Evolutionary conservation across 2,888 invertebrate genomes (phyloP), one percentile per base, ranked within the genome.

Genomic region (Lamproptera curius): DNA sequence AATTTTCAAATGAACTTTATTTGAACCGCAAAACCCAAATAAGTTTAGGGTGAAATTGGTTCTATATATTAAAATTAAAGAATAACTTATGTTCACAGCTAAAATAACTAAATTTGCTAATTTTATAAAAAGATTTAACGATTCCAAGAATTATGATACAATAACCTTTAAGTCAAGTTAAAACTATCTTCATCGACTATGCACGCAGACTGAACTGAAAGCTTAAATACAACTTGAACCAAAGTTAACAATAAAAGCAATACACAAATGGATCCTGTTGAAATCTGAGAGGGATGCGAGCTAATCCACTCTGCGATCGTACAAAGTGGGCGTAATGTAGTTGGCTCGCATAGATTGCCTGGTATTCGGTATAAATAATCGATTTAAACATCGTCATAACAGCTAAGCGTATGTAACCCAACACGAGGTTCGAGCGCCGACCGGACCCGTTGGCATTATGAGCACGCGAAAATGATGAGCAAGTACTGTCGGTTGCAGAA

Each of bases 291-390:
- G 65, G 73, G 70, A 69, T 71, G 68, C 59, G 63, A 61, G 56
- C 56, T 57, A 65, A 65, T 64, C 62, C 56, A 58, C 48, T 52
- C 42, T 45, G 46, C 58, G 59, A 53, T 47, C 55, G 48, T 46
- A 38, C 17, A 26, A 10, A 38, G 81, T 78, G 73, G 79, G 79
- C 72, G 82, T 78, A 79, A 79, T 75, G 67, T 68, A 63, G 72
- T 69, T 68, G 62, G 62, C 60, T 55, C 39, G 59, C 63, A 64
- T 69, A 67, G 65, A 70, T 70, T 70, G 67, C 67, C 52, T 62
- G 55, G 59, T 58, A 63, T 70, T 65, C 63, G 57, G 76, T 70
- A 81, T 82, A 80, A 82, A 82, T 81, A 76, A 73, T 76, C 76
- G 73, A 80, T 77, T 74, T 76, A 70, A 73, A 69, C 59, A 65